These are phyloP conservation scores for Antitype chi DNA, from an alignment of 2,888 invertebrate genomes.

Conservation along the genomic window DNA sequence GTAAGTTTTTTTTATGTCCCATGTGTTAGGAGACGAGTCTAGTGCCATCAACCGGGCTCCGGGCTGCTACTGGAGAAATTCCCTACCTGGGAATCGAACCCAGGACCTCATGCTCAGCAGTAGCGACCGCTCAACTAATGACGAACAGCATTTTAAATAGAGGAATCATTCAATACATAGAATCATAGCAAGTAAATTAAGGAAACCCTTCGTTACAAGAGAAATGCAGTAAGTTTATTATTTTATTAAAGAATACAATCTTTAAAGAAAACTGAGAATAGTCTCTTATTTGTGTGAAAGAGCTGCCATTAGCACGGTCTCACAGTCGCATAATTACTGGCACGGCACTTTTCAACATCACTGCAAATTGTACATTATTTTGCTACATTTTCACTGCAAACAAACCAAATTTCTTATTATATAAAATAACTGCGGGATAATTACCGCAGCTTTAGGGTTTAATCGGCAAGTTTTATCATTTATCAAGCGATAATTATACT, in stretches of 20 bases:
- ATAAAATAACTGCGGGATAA: conserved; percentile 47
- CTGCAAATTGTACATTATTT: conserved; percentile 57
- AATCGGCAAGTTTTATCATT: conserved; percentile 56
- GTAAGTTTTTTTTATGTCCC: too few relatives aligned
- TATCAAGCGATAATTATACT: conserved; percentile 59
- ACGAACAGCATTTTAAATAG: background rate
- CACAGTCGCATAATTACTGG: conserved; percentile 62
- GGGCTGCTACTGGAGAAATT: too few relatives aligned
- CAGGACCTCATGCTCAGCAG: too few relatives aligned
- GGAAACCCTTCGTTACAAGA: background rate
- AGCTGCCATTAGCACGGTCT: conserved; percentile 54
- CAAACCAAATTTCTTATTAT: conserved; percentile 47
- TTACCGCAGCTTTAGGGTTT: conserved; percentile 33
- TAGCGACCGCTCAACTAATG: too few relatives aligned
- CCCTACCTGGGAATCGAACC: too few relatives aligned
- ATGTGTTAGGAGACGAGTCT: too few relatives aligned
- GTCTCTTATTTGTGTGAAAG: conserved; percentile 57
- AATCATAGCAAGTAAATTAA: background rate
- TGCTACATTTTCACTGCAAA: conserved; percentile 49
- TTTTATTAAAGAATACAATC: conserved; percentile 25
- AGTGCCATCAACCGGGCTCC: too few relatives aligned
- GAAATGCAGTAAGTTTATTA: background rate
- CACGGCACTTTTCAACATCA: conserved; percentile 52
- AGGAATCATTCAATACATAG: background rate
- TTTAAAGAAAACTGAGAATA: conserved; percentile 39